Evolutionary conservation across 2,888 invertebrate species (phyloP).

Genomic region (Drosophila glabriapex): DNA sequence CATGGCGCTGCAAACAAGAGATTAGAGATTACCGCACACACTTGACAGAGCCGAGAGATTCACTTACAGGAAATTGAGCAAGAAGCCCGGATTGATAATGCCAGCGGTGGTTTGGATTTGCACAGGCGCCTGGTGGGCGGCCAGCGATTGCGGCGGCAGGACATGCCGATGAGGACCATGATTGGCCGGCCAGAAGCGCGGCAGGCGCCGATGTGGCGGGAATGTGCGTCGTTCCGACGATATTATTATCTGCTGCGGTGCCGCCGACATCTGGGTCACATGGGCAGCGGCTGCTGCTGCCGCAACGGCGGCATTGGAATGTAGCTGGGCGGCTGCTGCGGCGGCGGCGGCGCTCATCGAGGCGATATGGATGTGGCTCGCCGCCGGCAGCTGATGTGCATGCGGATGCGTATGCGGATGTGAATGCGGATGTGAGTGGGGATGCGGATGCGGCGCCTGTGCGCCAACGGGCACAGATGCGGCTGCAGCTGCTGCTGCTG

Average conservation of each 20-base stretch:
- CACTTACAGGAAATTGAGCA: slow-evolving; percentile 92
- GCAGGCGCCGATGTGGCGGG: slow-evolving; percentile 86
- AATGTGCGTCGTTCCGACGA: slow-evolving; percentile 85
- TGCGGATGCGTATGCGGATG: slow-evolving; percentile 64
- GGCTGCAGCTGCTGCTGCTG: slow-evolving; percentile 54
- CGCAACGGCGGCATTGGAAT: slow-evolving; percentile 80
- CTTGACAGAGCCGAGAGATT: not conserved
- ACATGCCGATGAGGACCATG: slow-evolving; percentile 84
- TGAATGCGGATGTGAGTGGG: slow-evolving; percentile 62
- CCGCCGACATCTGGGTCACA: slow-evolving; percentile 86
- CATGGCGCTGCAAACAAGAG: slow-evolving; percentile 89
- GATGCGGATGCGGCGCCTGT: slow-evolving; percentile 58
- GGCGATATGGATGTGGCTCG: slow-evolving; percentile 85
- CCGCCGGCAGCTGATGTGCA: slow-evolving; percentile 74
- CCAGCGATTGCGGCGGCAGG: slow-evolving; percentile 84
- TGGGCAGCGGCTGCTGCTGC: slow-evolving; percentile 85
- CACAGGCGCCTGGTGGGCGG: slow-evolving; percentile 85
- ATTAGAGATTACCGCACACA: not conserved
- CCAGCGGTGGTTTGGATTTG: slow-evolving; percentile 85
- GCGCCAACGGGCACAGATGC: slow-evolving; percentile 50
- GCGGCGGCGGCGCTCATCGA: slow-evolving; percentile 85
- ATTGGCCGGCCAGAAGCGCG: slow-evolving; percentile 86
- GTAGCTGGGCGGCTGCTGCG: slow-evolving; percentile 81
- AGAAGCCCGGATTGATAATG: slow-evolving; percentile 90
- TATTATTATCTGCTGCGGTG: slow-evolving; percentile 86